phyloP scores from a whole-genome alignment of 2,113 vertebrate genomes.

The Lipophrys pholis region DNA sequence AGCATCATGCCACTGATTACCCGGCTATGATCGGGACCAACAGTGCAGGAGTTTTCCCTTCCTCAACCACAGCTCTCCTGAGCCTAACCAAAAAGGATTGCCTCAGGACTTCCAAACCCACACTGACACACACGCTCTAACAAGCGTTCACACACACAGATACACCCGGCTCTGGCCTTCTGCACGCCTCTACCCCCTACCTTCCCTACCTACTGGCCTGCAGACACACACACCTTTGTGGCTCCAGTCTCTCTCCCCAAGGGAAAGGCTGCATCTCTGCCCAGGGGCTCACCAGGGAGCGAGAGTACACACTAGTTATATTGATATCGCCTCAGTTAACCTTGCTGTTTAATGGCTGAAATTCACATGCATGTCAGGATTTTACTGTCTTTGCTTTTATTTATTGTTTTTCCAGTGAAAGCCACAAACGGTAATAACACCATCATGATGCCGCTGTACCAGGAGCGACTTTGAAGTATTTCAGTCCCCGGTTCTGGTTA shows the following conservation, averaged over 20 bases:
- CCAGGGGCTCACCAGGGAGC: conserved; percentile 48
- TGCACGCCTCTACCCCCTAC: conserved; percentile 32
- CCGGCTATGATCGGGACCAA: conserved; percentile 67
- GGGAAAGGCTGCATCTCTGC: conserved; percentile 50
- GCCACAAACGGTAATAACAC: conserved; percentile 68
- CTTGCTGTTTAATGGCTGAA: conserved; percentile 67
- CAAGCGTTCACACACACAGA: conserved; percentile 38
- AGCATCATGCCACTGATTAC: conserved; percentile 74
- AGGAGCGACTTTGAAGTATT: conserved; percentile 62
- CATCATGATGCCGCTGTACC: conserved; percentile 49
- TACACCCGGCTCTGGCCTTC: conserved; percentile 34
- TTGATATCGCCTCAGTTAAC: conserved; percentile 64
- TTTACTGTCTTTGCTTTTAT: conserved; percentile 70
- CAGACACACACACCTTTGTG: conserved; percentile 56
- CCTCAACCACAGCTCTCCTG: conserved; percentile 63
- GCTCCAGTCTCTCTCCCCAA: conserved; percentile 48
- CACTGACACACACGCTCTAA: conserved; percentile 40
- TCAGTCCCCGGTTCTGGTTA: conserved; percentile 59
- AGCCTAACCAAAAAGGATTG: conserved; percentile 65
- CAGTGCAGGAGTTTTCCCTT: conserved; percentile 67
- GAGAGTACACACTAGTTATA: conserved; percentile 64
- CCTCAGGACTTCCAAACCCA: conserved; percentile 64
- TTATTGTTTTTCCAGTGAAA: conserved; percentile 77
- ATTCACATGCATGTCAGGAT: conserved; percentile 43
- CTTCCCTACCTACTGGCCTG: conserved; percentile 22